Evolutionary conservation across 2,797 vertebrate genomes (phyloP).

Genomic region (Sternarchorhynchus goeldii): DNA sequence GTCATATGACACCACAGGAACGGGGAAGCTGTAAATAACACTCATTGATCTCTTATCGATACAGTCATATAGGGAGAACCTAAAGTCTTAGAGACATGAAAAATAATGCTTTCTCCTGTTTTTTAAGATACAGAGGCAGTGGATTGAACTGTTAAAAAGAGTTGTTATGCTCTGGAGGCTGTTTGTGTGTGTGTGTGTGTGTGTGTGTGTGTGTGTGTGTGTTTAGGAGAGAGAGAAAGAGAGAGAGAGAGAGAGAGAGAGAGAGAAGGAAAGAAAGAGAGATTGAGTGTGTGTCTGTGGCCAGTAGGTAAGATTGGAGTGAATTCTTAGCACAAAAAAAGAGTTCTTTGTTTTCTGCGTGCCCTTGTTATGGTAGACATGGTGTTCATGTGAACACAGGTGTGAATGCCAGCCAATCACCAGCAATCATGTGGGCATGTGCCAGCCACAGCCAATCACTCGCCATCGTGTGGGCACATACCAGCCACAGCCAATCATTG

Average conservation of each 20-base stretch:
- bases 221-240: neutral
- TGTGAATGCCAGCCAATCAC: no score
- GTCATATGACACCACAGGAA: conserved; percentile 37
- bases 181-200: conserved; percentile 26
- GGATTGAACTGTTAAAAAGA: conserved; percentile 63
- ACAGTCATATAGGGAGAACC: conserved; percentile 47
- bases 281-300: conserved; percentile 26
- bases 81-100: conserved; percentile 50
- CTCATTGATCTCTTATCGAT: conserved; percentile 62
- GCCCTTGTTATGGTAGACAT: conserved; percentile 80
- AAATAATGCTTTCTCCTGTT: conserved; percentile 2
- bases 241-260: neutral
- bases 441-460: no score
- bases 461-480: no score
- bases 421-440: no score
- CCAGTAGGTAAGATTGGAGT: conserved; percentile 20
- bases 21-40: conserved; percentile 59
- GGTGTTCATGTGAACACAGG: conserved; percentile 71
- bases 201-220: conserved; percentile 37
- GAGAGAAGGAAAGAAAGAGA: no score
- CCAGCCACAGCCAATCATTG: no score
- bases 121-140: conserved; percentile 39
- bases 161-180: conserved; percentile 22
- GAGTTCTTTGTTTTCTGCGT: conserved; percentile 72
- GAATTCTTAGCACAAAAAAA: conserved; percentile 61